Conservation (phyloP, 2,113 vertebrate genomes). For the Aphyosemion australe region DNA sequence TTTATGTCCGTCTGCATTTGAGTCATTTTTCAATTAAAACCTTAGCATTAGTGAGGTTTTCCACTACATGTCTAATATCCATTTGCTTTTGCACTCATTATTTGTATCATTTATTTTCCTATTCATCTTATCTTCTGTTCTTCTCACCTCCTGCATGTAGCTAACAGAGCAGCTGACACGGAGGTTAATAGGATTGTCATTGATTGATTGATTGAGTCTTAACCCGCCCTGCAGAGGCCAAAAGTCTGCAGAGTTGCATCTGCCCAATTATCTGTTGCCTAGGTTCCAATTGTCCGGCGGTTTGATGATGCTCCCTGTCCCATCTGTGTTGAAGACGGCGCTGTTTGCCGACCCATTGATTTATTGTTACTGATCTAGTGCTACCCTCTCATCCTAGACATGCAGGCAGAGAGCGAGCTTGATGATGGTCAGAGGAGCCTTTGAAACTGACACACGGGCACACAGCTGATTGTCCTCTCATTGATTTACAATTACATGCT, state of each 20-base stretch:
- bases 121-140: constrained; percentile 3
- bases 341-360: constrained; percentile 42
- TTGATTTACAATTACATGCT: constrained; percentile 53
- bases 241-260: constrained; percentile 16
- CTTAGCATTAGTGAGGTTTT: not conserved
- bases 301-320: constrained; percentile 38
- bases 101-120: not conserved
- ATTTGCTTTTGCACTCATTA: not conserved
- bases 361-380: constrained; percentile 25
- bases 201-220: constrained; percentile 65
- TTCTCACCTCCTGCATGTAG: constrained; percentile 12
- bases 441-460: constrained; percentile 28
- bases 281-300: constrained; percentile 19
- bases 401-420: constrained; percentile 6
- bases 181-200: constrained; percentile 46
- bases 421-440: constrained; percentile 26
- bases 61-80: not conserved
- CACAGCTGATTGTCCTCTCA: constrained; percentile 36
- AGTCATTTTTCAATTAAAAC: too few relatives aligned
- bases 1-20: too few relatives aligned
- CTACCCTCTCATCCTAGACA: not conserved
- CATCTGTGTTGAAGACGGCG: constrained; percentile 33
- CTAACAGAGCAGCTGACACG: constrained; percentile 24
- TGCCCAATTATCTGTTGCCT: constrained; percentile 27
- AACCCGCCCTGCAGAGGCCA: not conserved